Conservation (phyloP, 2,113 vertebrate genomes). For the Platysternon megacephalum region DNA sequence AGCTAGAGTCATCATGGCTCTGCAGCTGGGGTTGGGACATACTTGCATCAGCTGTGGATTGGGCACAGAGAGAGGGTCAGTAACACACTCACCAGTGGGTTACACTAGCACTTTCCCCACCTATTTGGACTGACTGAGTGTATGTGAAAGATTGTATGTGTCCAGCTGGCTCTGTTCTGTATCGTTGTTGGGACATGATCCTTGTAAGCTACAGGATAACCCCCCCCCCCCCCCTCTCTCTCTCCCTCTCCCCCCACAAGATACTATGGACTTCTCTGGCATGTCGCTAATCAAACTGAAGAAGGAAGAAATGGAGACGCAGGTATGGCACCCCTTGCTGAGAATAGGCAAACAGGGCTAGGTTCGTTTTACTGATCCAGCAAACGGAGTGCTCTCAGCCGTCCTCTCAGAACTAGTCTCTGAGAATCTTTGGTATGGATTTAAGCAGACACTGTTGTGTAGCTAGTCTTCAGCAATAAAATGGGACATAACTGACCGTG, state of each 20-base stretch:
- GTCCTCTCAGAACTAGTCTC: neutral
- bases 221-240: rapidly evolving
- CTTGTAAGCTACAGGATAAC: rapidly evolving
- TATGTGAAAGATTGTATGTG: no score
- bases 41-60: neutral
- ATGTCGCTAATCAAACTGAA: slow-evolving; percentile 96
- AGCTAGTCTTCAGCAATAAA: neutral
- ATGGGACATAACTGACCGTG: neutral
- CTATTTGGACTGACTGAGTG: neutral
- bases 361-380: neutral
- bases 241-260: slow-evolving; percentile 68
- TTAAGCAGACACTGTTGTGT: neutral
- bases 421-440: neutral
- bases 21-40: neutral
- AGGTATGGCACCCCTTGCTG: slow-evolving; percentile 73
- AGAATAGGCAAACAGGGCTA: neutral
- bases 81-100: neutral
- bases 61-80: neutral
- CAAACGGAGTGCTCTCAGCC: neutral
- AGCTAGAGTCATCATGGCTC: neutral
- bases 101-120: neutral
- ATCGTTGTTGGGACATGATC: neutral
- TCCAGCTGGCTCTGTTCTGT: neutral
- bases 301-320: slow-evolving; percentile 97
- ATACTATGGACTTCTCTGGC: slow-evolving; percentile 97